Percentiles rank a stretch among this genome's conserved stretches.
Conservation (phyloP, 2,888 invertebrate species). For the Luperina nickerlii region DNA sequence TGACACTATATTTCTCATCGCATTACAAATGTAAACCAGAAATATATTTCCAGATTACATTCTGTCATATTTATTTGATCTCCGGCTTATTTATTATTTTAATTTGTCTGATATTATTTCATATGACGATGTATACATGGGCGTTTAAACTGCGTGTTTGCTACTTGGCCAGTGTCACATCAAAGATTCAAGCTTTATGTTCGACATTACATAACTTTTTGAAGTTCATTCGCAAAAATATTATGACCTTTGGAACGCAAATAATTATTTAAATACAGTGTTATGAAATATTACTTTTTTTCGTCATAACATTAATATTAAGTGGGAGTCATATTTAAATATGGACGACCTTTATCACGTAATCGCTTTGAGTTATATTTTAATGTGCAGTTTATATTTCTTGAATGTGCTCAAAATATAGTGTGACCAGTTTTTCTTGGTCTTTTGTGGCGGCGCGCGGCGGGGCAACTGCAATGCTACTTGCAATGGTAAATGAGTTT, state of each 20-base stretch:
- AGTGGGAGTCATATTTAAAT: conserved; percentile 37
- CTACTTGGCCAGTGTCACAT: conserved; percentile 41
- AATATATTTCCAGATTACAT: conserved; percentile 24
- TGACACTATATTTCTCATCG: conserved; percentile 5
- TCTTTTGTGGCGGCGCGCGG: neutral
- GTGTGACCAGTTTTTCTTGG: conserved; percentile 24
- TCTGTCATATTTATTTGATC: conserved; percentile 50
- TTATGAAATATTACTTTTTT: conserved; percentile 48
- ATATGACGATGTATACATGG: conserved; percentile 18
- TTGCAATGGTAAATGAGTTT: neutral
- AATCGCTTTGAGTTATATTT: conserved; percentile 41
- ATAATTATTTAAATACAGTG: conserved; percentile 22
- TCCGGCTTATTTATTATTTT: conserved; percentile 36
- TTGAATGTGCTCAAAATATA: conserved; percentile 27
- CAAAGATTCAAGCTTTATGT: conserved; percentile 41
- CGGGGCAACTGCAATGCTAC: too few species aligned
- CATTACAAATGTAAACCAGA: conserved; percentile 19
- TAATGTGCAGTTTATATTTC: conserved; percentile 23
- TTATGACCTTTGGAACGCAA: conserved; percentile 43
- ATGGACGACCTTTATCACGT: conserved; percentile 37
- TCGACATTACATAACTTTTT: conserved; percentile 27
- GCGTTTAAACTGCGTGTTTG: conserved; percentile 35
- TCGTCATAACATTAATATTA: conserved; percentile 38
- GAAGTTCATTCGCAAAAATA: conserved; percentile 27
- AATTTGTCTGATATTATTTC: conserved; percentile 38